A percentile compares a stretch with the other conserved stretches of the same genome.
These are phyloP conservation scores for Tiliacea citrago DNA, from an alignment of 2,888 invertebrate species.

Conservation along the genomic window DNA sequence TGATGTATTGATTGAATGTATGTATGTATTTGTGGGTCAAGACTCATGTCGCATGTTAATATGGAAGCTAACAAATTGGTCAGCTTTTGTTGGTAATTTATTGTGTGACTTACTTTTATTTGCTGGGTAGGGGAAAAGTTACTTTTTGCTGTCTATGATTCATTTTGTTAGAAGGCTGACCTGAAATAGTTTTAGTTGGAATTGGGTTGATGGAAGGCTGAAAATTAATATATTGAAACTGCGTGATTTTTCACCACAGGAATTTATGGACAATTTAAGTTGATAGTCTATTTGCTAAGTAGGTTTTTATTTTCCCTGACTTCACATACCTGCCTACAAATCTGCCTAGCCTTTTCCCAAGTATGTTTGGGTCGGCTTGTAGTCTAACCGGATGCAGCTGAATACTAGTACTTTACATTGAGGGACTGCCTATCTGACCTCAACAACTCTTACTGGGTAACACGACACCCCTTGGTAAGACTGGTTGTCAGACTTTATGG, in stretches of 20 bases:
- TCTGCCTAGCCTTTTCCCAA: too few species aligned
- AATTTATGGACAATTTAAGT: too few species aligned
- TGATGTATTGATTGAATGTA: conserved; percentile 46
- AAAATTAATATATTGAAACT: not conserved
- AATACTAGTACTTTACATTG: too few species aligned
- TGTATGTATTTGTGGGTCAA: conserved; percentile 37
- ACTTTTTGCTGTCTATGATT: not conserved
- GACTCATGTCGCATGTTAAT: conserved; percentile 33
- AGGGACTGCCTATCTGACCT: too few species aligned
- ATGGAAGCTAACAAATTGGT: conserved; percentile 14
- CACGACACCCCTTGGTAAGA: too few species aligned
- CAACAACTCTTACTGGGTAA: too few species aligned
- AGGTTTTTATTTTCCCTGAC: too few species aligned
- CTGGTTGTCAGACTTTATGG: too few species aligned
- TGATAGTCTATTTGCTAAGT: too few species aligned
- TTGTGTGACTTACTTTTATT: conserved; percentile 6
- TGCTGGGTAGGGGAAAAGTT: not conserved
- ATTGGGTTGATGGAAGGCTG: not conserved
- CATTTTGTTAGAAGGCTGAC: not conserved
- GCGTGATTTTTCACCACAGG: not conserved
- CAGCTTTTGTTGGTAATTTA: conserved; percentile 23
- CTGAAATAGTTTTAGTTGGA: not conserved
- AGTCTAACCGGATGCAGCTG: too few species aligned
- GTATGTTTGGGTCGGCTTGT: too few species aligned
- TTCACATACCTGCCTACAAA: too few species aligned